A percentile compares a stretch with the other conserved stretches of the same genome.
Evolutionary conservation across 1,140 invertebrate species (phyloP).

Genomic region (Hetaerina americana): DNA sequence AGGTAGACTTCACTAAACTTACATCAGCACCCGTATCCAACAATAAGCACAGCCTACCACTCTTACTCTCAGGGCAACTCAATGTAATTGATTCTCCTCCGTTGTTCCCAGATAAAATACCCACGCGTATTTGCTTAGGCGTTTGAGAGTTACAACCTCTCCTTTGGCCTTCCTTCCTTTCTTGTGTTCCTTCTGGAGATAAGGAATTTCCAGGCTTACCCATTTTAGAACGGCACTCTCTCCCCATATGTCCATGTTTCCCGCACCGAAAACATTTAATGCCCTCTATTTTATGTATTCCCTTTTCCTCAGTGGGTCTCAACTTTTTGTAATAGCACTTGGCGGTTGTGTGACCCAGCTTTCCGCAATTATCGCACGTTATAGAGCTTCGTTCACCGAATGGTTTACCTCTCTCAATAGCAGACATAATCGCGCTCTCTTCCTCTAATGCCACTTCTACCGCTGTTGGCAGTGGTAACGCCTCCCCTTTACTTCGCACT

Average conservation of each 20-base stretch:
- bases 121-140: neutral
- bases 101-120: neutral
- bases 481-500: neutral
- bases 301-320: neutral
- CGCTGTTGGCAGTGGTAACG: neutral
- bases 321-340: neutral
- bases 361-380: neutral
- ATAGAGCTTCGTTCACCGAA: neutral
- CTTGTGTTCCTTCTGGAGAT: neutral
- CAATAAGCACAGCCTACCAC: neutral
- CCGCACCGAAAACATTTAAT: neutral
- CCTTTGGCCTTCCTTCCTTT: neutral
- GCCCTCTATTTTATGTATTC: neutral
- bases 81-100: neutral
- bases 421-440: neutral
- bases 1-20: neutral
- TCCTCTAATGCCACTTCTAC: neutral
- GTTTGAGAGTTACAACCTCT: neutral
- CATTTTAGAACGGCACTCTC: neutral
- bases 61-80: neutral
- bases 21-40: neutral
- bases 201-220: neutral
- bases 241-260: neutral
- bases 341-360: neutral
- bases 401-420: neutral